Percentiles rank a stretch among this genome's conserved stretches.
Evolutionary conservation across 2,113 vertebrate species (phyloP).

Genomic region (Haliaeetus leucogaster): DNA sequence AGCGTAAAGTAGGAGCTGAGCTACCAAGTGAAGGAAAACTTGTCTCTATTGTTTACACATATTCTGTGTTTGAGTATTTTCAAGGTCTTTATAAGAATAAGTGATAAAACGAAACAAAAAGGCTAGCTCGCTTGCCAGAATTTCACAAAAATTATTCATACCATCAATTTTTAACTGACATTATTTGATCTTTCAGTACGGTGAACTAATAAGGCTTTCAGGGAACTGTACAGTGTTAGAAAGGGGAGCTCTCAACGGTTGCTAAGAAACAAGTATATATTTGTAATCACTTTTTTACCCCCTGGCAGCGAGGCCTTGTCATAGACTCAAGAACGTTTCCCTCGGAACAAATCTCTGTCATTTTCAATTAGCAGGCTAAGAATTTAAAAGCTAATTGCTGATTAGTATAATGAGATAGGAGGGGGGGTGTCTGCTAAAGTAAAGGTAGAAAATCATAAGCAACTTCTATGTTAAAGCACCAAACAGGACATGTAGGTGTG

Average conservation of each 20-base stretch:
- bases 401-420: not conserved
- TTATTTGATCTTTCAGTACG: constrained; percentile 24
- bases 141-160: constrained; percentile 9
- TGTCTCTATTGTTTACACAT: not conserved
- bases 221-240: constrained; percentile 17
- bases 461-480: not conserved
- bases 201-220: constrained; percentile 34
- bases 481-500: not conserved
- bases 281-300: constrained; percentile 23
- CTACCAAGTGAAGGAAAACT: not conserved
- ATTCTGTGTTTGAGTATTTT: not conserved
- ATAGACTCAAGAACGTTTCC: constrained; percentile 21
- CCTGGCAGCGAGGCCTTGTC: constrained; percentile 20
- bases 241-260: constrained; percentile 39
- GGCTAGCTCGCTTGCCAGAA: not conserved
- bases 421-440: not conserved
- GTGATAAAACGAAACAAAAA: not conserved
- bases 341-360: not conserved
- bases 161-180: constrained; percentile 14
- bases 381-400: not conserved
- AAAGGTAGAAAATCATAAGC: not conserved
- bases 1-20: not conserved
- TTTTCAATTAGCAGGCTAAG: constrained; percentile 18
- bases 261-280: constrained; percentile 64
- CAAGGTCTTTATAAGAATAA: not conserved